Base-by-base conservation (phyloP, 2,888 invertebrate genomes). In the Branchellion lobata region DNA sequence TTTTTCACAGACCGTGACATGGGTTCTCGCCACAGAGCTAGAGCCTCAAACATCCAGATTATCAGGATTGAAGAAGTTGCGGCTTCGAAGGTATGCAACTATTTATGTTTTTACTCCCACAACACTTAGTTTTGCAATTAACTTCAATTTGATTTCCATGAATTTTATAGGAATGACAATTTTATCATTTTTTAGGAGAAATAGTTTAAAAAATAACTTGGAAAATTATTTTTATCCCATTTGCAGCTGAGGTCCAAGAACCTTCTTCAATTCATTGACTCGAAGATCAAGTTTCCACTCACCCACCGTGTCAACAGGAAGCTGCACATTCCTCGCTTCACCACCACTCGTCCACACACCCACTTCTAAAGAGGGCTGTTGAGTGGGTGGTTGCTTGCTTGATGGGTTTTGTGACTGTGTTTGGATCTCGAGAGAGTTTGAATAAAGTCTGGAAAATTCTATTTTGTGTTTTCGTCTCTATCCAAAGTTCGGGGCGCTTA, bases 1-100 rank as follows among this genome's bases (percentile, higher is more conserved):
- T 40, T 5, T 40, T 14, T 40, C 40, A 40, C 72, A 89, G 88
- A 98, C 89, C 92, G 96, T 80, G 99, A 99, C 87, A 97, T 97
- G 96, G 96, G 95, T 82, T 97, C 98, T 79, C 92, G 97, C 85
- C 99, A 99, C 90, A 92, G 99, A 87, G 99, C 99, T 40, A 91
- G 98, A 82, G 96, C 98, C 74, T 96, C 97, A 87, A 93, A 96
- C 27, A 99, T 99, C 85, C 91, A 96, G 91, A 97, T 99, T 85
- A 98, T 99, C 88, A 94, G 94, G 90, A 96, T 98, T 83, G 94
- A 97, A 88, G 91, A 93, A 81, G 93, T 99, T 81, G 91, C 92
- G 85, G 94, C 96, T 31, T 89, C 90, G 31, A 94, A 95, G 84
- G 96, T 57, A 40, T 8, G 8, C 40, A 40, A n/a, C n/a, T n/a